phyloP scores from a whole-genome alignment of 1,140 invertebrate species.

The Rhyacophila brunnea region DNA sequence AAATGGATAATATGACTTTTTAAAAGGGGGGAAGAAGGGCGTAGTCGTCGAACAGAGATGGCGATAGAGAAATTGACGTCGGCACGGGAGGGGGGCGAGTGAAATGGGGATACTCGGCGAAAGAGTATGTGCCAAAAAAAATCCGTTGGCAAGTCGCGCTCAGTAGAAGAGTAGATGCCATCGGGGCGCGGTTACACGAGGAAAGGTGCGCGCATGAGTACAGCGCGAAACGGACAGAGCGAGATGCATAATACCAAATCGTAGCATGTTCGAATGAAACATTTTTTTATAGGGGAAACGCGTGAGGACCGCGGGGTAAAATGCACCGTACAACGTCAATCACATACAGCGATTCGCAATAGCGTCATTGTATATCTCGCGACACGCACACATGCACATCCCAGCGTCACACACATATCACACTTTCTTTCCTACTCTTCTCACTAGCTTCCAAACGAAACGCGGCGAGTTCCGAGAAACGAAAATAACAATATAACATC shows the following conservation, averaged over 20 bases:
- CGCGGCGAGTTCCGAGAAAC: too few relatives aligned
- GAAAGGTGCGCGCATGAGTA: constrained; percentile 10
- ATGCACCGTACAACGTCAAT: constrained; percentile 18
- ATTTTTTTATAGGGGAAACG: too few relatives aligned
- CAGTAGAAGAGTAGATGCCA: constrained; percentile 22
- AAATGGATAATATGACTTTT: constrained; percentile 23
- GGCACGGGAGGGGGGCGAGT: neutral
- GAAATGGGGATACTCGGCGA: constrained; percentile 21
- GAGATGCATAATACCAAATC: neutral
- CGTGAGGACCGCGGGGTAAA: constrained; percentile 17
- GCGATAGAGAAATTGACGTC: constrained; percentile 15
- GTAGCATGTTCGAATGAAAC: too few relatives aligned
- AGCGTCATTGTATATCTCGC: too few relatives aligned
- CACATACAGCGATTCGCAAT: neutral
- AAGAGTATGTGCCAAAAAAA: constrained; percentile 24
- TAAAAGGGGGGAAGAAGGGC: constrained; percentile 33
- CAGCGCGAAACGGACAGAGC: constrained; percentile 4
- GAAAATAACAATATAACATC: too few relatives aligned
- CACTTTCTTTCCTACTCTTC: too few relatives aligned
- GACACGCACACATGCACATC: too few relatives aligned
- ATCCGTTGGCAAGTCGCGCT: constrained; percentile 15
- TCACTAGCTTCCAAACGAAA: too few relatives aligned
- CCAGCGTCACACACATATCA: too few relatives aligned
- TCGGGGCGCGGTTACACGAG: constrained; percentile 24
- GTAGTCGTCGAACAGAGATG: constrained; percentile 25